Evolutionary conservation across 2,113 vertebrate species (phyloP).

Genomic region (Sylvilagus bachmani): DNA sequence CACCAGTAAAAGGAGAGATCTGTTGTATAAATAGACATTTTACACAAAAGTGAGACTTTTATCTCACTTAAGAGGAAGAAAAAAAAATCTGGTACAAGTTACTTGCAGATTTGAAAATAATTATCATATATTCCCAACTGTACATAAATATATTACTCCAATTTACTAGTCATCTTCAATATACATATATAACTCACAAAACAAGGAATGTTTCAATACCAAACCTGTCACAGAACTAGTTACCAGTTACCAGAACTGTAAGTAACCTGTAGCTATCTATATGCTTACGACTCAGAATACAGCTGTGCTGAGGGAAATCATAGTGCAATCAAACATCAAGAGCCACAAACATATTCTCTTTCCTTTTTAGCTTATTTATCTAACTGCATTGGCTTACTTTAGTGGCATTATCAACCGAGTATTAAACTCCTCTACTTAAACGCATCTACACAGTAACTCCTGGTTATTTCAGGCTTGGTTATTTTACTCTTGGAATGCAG

Average conservation of each 20-base stretch:
- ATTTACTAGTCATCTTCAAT: constrained; percentile 77
- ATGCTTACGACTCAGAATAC: constrained; percentile 74
- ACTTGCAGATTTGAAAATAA: constrained; percentile 74
- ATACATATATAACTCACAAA: constrained; percentile 68
- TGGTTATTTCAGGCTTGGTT: constrained; percentile 44
- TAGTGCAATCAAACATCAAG: constrained; percentile 76
- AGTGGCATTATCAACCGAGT: constrained; percentile 51
- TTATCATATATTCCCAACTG: constrained; percentile 68
- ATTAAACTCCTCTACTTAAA: constrained; percentile 65
- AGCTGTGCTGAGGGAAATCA: constrained; percentile 76
- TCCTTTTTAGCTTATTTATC: constrained; percentile 47
- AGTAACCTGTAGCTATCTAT: constrained; percentile 68
- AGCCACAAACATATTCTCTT: constrained; percentile 64
- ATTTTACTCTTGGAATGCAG: constrained; percentile 70
- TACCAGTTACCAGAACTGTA: constrained; percentile 79
- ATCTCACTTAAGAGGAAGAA: constrained; percentile 49
- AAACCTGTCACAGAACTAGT: constrained; percentile 67
- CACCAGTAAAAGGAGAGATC: constrained; percentile 69
- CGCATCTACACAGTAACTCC: constrained; percentile 73
- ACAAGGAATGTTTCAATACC: constrained; percentile 69
- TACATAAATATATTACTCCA: constrained; percentile 82
- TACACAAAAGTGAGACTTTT: constrained; percentile 70
- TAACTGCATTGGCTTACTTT: constrained; percentile 41
- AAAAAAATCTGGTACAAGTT: constrained; percentile 45
- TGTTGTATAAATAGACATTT: constrained; percentile 69